Base-by-base conservation (phyloP, 1,140 invertebrate species). In the Neodiprion fabricii region DNA sequence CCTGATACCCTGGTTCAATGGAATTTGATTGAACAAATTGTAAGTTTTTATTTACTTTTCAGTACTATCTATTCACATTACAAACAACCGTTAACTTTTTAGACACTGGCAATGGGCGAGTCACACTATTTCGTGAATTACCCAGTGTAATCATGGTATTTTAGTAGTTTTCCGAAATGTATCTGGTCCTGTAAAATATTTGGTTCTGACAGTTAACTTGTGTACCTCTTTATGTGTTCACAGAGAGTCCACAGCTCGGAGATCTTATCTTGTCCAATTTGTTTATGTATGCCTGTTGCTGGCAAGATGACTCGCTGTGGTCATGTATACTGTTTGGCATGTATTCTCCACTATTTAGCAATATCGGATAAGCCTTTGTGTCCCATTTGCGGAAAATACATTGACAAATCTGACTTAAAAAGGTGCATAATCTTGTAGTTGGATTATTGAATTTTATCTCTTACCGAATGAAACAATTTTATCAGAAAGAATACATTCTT, bases 241-340 rank as follows among this genome's bases (percentile, higher is more conserved):
- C 78, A 92, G 91, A 89, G 88, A 85, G 78, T 92, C 71, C 86
- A 91, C 77, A 92, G 91, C 68, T 88, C 88, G 68, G 95, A 96
- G 76, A 89, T 90, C 74, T 90, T 95, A 28, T 93, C 92, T 68
- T 99, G 97, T 86, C 97, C 97, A 0, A 98, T 99, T 82, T 99
- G 97, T 89, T 89, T 99, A 67, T 93, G 93, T 83, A 87, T 91
- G 68, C 96, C 96, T 40, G 88, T 93, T 72, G 95, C 96, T 78
- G 96, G 94, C 4, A 96, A 98, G 89, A 96, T 99, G 82, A 98
- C 97, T 0, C 91, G 93, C 49, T 99, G 98, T 89, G 97, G 97
- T 28, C 98, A 99, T 86, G 93, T 97, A 74, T 99, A 96, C 84
- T 99, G 98, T 86, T 99, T 96, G 96, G 91, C 96, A 1, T 99